Evolutionary conservation across 2,797 vertebrate genomes (phyloP), one percentile per base, ranked within the genome.

Genomic region (Gymnoscopelus braueri): DNA sequence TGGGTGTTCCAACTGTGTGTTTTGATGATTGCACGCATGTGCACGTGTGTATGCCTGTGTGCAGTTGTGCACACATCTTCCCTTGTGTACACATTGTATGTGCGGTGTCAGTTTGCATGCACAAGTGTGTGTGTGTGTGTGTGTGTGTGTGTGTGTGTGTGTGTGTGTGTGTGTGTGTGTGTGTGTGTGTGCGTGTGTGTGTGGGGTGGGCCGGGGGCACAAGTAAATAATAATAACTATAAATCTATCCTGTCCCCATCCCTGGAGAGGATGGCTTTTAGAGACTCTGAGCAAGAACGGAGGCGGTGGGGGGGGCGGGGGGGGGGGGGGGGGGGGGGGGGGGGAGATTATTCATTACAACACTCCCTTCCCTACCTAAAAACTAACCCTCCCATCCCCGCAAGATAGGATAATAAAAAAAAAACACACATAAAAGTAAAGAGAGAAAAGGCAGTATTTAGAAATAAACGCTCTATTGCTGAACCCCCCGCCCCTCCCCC

Each of bases 241-340:
- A 80, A 84, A 88, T 91, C 86, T 87, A 77, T 81, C 66, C 69
- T 81, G 76, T 79, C 75, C 65, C 67, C 59, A 66, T 75, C 64
- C 83, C 88, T 70, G 52, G 23, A 56, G 67, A 84, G 76, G 88
- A 82, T 65, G 74, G 65, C 70, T 89, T 90, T 90, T 88, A 91
- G 86, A 86, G 82, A 87, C 79, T 81, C 84, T 88, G 88, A 92
- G 87, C 89, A 90, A 90, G 90, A 82, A 79, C 90, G 90, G 88
- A 87, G 83, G 84, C 79, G 79, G 26, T 29, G 2, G 2, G 26
- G 2, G 26, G 26, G 26, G 26, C 2, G 26, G 2, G 2, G 26
- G 26, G 85, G 35, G 5, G 1, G 8, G 39, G 0, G 39, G 2
- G 2, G 26, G 2, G 35, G 5, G 1, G 8, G 39, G 0, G 39